These are phyloP conservation scores for Zaprionus vittiger DNA, from an alignment of 1,140 invertebrate genomes.

Conservation along the genomic window DNA sequence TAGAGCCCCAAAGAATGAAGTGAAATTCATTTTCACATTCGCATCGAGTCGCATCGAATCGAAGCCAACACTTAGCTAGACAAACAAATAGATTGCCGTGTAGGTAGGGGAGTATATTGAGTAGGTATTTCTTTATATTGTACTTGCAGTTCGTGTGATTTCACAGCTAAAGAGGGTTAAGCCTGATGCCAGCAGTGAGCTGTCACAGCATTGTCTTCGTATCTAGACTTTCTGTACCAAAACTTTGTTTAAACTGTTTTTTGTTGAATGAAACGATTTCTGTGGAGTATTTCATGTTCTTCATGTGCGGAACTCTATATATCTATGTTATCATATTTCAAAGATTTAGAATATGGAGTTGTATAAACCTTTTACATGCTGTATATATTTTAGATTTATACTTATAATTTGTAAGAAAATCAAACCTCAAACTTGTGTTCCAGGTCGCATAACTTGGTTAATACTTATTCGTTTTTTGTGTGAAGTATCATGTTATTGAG, in stretches of 20 bases:
- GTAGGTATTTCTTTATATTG: background rate
- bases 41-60: conserved; percentile 18
- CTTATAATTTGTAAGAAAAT: too few relatives aligned
- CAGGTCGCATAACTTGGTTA: too few relatives aligned
- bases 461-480: too few relatives aligned
- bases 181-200: background rate
- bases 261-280: too few relatives aligned
- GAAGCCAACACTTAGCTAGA: conserved; percentile 63
- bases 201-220: background rate
- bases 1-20: conserved; percentile 34
- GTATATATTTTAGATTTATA: too few relatives aligned
- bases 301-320: too few relatives aligned
- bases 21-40: conserved; percentile 54
- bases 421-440: too few relatives aligned
- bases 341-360: too few relatives aligned
- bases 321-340: too few relatives aligned
- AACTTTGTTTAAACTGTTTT: background rate
- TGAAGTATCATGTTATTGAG: background rate
- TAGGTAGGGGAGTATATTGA: background rate
- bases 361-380: too few relatives aligned
- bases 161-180: background rate
- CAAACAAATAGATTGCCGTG: conserved; percentile 46
- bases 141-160: background rate
- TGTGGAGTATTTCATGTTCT: too few relatives aligned
- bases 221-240: background rate